Evolutionary conservation across 2,113 vertebrate genomes (phyloP), one percentile per base, ranked within the genome.

Genomic region (Neomonachus schauinslandi): DNA sequence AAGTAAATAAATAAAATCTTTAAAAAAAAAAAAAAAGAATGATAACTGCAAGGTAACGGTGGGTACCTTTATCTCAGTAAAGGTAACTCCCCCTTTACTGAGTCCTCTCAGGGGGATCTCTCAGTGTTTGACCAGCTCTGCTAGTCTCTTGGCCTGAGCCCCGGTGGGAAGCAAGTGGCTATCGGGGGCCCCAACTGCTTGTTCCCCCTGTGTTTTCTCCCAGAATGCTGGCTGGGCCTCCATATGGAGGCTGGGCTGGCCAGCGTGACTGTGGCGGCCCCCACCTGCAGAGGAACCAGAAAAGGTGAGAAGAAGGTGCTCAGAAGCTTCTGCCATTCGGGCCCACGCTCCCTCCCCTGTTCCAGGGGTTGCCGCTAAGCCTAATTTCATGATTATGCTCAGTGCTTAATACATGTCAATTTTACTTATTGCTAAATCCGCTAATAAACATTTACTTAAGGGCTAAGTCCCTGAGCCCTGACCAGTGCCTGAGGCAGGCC

Each of bases 281-380:
- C 72, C 4, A 26, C n/a, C 51, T 39, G 57, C 86, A 9, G 5
- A 72, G 74, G 59, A 59, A 9, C 39, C 80, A 42, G 46, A 18
- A 28, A 4, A 0, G 0, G 31, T 18, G 24, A 24, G 57, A 57
- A n/a, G 15, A 6, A 4, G 7, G 4, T 14, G 28, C 49, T 83
- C 16, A 9, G 28, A 24, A 49, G 46, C 28, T 36, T 42, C 49
- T 4, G 28, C 63, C 6, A 7, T 59, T 46, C 59, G 1, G 2
- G 46, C 0, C 0, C 0, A 0, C 16, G 6, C 53, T 63, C 74
- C 83, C 8, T 72, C 36, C 19, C 16, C 28, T 42, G 33, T 67
- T 46, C 79, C 31, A 67, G 79, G 59, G 15, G 36, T 92, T 61
- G 18, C 1, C 53, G 36, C 28, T 72, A 86, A 93, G 57, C 51